Base-by-base conservation (phyloP, 2,113 vertebrate species). In the Chauna torquata region DNA sequence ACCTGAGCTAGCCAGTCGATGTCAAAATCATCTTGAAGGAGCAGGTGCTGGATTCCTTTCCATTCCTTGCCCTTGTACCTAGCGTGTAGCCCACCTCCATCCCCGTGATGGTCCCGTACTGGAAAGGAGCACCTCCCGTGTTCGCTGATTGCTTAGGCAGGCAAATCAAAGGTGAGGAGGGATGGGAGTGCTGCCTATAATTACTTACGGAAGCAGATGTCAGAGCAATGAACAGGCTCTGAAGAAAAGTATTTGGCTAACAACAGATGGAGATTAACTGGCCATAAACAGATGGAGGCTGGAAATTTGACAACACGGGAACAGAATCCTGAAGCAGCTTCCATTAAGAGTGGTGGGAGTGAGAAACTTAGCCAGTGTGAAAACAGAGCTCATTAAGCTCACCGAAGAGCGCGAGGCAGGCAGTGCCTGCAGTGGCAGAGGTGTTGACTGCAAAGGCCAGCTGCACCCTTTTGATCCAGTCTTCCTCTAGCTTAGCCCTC, bases 191-290 rank as follows among this genome's bases (percentile, higher is more conserved):
- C 70, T 40, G 49, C 50, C 28, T 72, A 20, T 54, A 54, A 32
- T 54, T 72, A 40, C 50, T 72, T 40, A 38, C 19, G 20, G 70
- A 68, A 76, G 74, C 84, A 89, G 81, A 57, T 92, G 49, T 82
- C 52, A 28, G 61, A 82, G 83, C 83, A 52, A 69, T 79, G 24
- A 94, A 22, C 30, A 65, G 59, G 62, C 84, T 87, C 50, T 76
- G 64, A 76, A 34, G 74, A 72, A 84, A 92, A 58, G 49, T 95
- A 92, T 88, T 97, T 92, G 65, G 45, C 49, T 65, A 91, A 72
- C 77, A 95, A 84, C 89, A 91, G 89, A 76, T 50, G 27, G 81
- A 91, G 81, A 95, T 95, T 94, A 95, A 61, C 81, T 79, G 57
- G 13, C 57, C 1, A 3, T 91, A 90, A 95, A 91, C 87, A 95